Base-by-base conservation (phyloP, 2,113 vertebrate genomes). In the Haemorhous mexicanus region DNA sequence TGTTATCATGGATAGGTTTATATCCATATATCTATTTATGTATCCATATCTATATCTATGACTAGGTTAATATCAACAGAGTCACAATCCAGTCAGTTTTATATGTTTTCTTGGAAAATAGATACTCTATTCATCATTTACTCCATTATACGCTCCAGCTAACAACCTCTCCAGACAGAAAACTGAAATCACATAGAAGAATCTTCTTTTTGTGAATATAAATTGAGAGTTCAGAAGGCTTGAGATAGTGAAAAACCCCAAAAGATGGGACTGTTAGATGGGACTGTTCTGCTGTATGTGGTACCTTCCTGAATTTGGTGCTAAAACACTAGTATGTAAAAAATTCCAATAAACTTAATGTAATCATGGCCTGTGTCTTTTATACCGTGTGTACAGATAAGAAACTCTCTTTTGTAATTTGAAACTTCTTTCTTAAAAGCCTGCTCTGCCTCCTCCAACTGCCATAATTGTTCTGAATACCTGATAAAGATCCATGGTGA, bases 371-470 rank as follows among this genome's bases (percentile, higher is more conserved):
- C 19, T 46, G 23, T 56, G 35, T 50, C 62, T 59, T 88, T 84
- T 70, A 70, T 67, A 67, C 41, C n/a, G 41, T 47, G 14, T 10
- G 14, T 37, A 68, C 32, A 61, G 80, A 61, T 77, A 91, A 88
- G 37, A 66, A 90, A 81, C 37, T 84, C 24, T 59, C 69, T 94
- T 89, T 62, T 76, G 77, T 85, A 94, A 93, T 89, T 76, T 56
- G 49, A 94, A 93, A 85, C 81, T n/a, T 94, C 33, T 89, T 77
- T 90, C n/a, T 55, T 90, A 72, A 91, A 92, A 84, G 44, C 50
- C 46, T 79, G 56, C 84, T 82, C 53, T 0, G 6, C 64, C 62
- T 78, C 32, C 32, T 89, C 41, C 58, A 87, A 52, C 64, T 62
- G 49, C 49, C 61, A 13, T 72, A 89, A 91, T 84, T 93, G 62